Percentiles rank a stretch among this genome's conserved stretches.
These are phyloP conservation scores for Petromus typicus DNA, from an alignment of 2,113 vertebrate genomes.

Conservation along the genomic window DNA sequence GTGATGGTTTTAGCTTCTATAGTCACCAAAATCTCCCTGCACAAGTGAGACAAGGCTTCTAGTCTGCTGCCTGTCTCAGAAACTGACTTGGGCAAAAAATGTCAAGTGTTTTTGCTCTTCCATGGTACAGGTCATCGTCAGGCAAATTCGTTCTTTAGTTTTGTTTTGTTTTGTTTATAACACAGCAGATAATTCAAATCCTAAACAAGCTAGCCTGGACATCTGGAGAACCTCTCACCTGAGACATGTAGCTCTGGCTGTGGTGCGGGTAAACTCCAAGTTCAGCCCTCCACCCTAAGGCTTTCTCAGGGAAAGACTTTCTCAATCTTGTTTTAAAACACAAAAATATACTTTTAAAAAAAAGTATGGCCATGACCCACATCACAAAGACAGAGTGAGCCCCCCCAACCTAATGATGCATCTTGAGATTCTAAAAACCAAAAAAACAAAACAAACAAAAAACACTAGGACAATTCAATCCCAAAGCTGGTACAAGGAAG, in stretches of 20 bases:
- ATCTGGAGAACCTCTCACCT: not conserved
- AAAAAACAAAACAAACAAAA: not conserved
- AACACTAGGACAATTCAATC: not conserved
- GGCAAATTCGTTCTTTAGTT: not conserved
- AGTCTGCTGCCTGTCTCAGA: not conserved
- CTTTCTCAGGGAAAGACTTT: not conserved
- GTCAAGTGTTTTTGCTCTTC: not conserved
- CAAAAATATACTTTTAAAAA: not conserved
- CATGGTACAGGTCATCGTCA: fast-evolving
- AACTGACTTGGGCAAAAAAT: not conserved
- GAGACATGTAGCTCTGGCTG: not conserved
- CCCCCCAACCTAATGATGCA: not conserved
- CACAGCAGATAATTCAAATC: not conserved
- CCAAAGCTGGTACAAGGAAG: not conserved
- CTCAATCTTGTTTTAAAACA: not conserved
- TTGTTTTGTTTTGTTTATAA: not conserved
- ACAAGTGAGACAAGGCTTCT: not conserved
- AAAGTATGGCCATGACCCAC: not conserved
- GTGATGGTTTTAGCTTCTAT: not conserved
- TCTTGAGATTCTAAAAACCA: not conserved
- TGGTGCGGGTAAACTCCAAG: not conserved
- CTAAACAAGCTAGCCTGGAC: not conserved
- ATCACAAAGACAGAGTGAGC: not conserved
- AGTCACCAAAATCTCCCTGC: not conserved
- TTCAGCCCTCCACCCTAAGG: not conserved